A percentile compares a stretch with the other conserved stretches of the same genome.
Conservation (phyloP, 37 sponge, comb jelly and placozoan genomes). For the Cladorhizidae sp. region DNA sequence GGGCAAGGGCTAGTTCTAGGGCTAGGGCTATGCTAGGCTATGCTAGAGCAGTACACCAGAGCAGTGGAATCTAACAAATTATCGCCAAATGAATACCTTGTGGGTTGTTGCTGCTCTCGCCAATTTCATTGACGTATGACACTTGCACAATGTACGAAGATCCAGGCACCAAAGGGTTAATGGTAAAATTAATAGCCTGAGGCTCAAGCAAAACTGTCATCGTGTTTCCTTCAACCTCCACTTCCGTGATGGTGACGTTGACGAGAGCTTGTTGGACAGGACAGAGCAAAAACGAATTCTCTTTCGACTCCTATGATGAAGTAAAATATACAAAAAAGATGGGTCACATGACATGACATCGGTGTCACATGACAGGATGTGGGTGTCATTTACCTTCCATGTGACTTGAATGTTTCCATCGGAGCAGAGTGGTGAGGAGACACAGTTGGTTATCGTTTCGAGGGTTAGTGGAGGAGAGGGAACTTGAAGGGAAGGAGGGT, state of each 20-base stretch:
- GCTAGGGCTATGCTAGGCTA: too few relatives aligned
- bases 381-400: conserved; percentile 27
- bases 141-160: conserved; percentile 18
- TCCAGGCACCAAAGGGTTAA: conserved; percentile 27
- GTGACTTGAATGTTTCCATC: conserved; percentile 1
- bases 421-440: conserved; percentile 15
- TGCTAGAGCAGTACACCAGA: too few relatives aligned
- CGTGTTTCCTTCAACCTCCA: conserved; percentile 13
- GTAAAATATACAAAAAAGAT: not conserved
- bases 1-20: too few relatives aligned
- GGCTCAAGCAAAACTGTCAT: not conserved
- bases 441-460: not conserved
- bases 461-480: conserved; percentile 5
- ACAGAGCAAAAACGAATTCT: conserved; percentile 32
- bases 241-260: conserved; percentile 32
- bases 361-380: not conserved
- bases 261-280: conserved; percentile 6
- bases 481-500: not conserved
- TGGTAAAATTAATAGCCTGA: not conserved
- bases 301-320: not conserved
- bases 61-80: too few relatives aligned
- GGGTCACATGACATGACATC: not conserved
- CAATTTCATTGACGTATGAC: conserved; percentile 39
- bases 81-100: too few relatives aligned
- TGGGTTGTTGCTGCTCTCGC: conserved; percentile 24